Evolutionary conservation across 2,888 invertebrate genomes (phyloP).

Genomic region (Xanthia icteritia): DNA sequence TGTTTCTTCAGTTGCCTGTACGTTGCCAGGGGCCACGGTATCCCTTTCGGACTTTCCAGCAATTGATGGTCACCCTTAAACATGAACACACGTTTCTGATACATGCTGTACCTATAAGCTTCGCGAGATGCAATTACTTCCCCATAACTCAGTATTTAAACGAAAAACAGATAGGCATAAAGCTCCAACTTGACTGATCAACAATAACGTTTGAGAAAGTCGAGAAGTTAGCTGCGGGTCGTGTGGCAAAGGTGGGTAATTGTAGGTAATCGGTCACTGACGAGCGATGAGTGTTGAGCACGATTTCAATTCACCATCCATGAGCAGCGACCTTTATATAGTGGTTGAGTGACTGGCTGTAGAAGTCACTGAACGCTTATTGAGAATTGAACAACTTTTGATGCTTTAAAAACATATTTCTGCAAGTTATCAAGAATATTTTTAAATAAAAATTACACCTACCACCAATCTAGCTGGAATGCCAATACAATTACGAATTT

Average conservation of each 20-base stretch:
- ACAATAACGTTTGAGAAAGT: conserved; percentile 32
- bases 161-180: conserved; percentile 12
- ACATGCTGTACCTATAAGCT: no score
- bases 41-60: no score
- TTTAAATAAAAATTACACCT: not conserved
- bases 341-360: not conserved
- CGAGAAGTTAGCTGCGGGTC: conserved; percentile 26
- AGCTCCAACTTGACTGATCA: conserved; percentile 27
- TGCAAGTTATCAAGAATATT: not conserved
- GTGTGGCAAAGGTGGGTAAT: conserved; percentile 71
- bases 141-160: not conserved
- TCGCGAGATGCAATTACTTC: no score
- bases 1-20: no score
- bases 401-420: not conserved
- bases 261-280: conserved; percentile 77
- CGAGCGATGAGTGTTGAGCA: conserved; percentile 76
- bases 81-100: no score
- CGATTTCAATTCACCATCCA: conserved; percentile 78
- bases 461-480: not conserved
- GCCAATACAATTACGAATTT: not conserved
- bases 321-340: conserved; percentile 43
- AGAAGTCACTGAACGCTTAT: conserved; percentile 14
- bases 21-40: no score
- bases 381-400: not conserved
- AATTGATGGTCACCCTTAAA: no score